Evolutionary conservation across 2,888 invertebrate genomes (phyloP).

Genomic region (Gisinianus flammeolus): DNA sequence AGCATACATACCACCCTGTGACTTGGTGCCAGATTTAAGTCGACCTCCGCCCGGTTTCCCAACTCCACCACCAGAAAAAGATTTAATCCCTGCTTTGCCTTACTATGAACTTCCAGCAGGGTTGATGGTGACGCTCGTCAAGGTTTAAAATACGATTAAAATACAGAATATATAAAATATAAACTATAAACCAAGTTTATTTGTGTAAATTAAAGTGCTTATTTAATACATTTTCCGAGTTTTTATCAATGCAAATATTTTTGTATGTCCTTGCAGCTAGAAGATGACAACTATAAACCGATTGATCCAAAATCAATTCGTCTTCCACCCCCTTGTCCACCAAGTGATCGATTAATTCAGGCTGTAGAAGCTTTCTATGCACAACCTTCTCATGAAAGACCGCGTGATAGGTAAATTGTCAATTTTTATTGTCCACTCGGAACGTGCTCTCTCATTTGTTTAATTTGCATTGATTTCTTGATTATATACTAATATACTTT

Average conservation of each 20-base stretch:
- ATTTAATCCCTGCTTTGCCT: slow-evolving; percentile 66
- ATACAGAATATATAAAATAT: too few relatives aligned
- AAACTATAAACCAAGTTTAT: too few relatives aligned
- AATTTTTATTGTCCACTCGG: neutral
- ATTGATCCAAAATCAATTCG: slow-evolving; percentile 89
- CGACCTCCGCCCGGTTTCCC: slow-evolving; percentile 61
- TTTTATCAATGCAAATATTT: too few relatives aligned
- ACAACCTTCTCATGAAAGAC: slow-evolving; percentile 91
- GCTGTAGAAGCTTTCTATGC: slow-evolving; percentile 97
- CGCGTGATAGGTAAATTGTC: slow-evolving; percentile 80
- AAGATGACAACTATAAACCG: slow-evolving; percentile 77
- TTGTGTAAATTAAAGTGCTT: too few relatives aligned
- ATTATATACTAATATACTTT: neutral
- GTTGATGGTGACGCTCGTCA: slow-evolving; percentile 95
- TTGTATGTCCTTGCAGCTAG: slow-evolving; percentile 35
- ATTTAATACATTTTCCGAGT: too few relatives aligned
- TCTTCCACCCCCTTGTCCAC: slow-evolving; percentile 93
- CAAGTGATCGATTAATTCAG: slow-evolving; percentile 87
- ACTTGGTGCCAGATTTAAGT: slow-evolving; percentile 59
- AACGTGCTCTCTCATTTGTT: neutral
- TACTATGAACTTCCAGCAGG: slow-evolving; percentile 98
- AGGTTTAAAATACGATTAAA: too few relatives aligned
- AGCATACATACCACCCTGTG: slow-evolving; percentile 43
- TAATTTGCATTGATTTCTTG: too few relatives aligned
- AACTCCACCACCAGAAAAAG: slow-evolving; percentile 55